A percentile compares a stretch with the other conserved stretches of the same genome.
Evolutionary conservation across 2,113 vertebrate genomes (phyloP).

Genomic region (Crotalus helleri): DNA sequence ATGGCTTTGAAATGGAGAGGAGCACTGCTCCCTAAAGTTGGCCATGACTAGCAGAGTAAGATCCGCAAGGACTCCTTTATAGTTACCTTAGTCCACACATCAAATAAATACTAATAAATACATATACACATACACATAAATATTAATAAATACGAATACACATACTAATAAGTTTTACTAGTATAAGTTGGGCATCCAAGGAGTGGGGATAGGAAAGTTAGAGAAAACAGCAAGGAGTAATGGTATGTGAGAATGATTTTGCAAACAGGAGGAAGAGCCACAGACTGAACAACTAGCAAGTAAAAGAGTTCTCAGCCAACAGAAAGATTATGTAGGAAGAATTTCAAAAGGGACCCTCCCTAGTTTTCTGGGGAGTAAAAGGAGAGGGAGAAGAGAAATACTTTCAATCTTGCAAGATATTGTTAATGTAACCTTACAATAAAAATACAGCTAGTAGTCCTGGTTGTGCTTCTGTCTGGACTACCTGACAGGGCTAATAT

Average conservation of each 20-base stretch:
- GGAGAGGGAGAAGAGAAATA: not conserved
- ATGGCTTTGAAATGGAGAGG: not conserved
- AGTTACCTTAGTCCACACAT: not conserved
- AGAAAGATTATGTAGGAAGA: not conserved
- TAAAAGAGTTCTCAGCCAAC: not conserved
- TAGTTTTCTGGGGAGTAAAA: not conserved
- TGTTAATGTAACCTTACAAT: not conserved
- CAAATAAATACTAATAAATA: not conserved
- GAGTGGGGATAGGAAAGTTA: not conserved
- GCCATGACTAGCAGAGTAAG: not conserved
- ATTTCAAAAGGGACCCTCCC: not conserved
- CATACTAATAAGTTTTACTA: not conserved
- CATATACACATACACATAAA: no score
- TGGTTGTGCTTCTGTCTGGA: not conserved
- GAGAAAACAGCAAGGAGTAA: not conserved
- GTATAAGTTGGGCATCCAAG: not conserved
- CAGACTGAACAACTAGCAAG: not conserved
- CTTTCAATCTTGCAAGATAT: not conserved
- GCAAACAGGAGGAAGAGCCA: not conserved
- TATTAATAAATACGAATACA: no score
- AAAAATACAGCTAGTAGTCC: not conserved
- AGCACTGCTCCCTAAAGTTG: not conserved
- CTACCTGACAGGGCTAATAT: not conserved
- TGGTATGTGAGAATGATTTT: not conserved
- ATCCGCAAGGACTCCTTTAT: not conserved